Evolutionary conservation across 2,797 vertebrate genomes (phyloP), one percentile per base, ranked within the genome.

Genomic region (Huso huso): DNA sequence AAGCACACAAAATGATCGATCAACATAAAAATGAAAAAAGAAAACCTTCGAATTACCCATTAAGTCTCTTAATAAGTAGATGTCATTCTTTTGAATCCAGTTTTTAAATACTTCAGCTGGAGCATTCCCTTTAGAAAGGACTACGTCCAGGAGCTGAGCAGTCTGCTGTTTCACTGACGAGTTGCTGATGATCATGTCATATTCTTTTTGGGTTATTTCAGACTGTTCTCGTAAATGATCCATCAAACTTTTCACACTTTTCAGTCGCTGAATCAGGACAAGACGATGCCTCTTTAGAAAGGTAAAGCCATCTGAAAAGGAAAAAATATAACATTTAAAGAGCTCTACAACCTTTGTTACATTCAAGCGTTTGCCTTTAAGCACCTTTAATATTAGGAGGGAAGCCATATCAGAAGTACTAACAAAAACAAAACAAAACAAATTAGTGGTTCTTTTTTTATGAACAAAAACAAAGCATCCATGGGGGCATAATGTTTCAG

Each of bases 281-380:
- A 91, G 85, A 69, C 95, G 93, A 74, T 97, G 95, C 81, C 91
- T 94, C 80, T 95, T 93, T 73, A 99, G 87, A 77, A 99, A 90
- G 0, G 89, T 91, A 72, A 96, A 89, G 50, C 95, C 95, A 87
- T 94, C 96, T 99, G 78, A 72, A 76, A 87, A 37, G 11, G 11
- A 65, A 72, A 10, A 67, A 51, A 67, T 12, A 37, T 37, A 37
- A 37, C 23, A 37, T 37, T 37, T 37, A 18, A 18, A 37, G 23
- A 37, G 23, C 23, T 37, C 23, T 37, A 37, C 23, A 37, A 37
- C 23, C 23, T 37, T 37, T 4, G 23, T 37, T 37, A 37, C 23
- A 37, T 3, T 37, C 23, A 37, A 37, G 23, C 23, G 23, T 37
- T 37, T 37, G 23, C 23, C 4, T 37, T 37, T 4, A 37, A 37